A percentile compares a stretch with the other conserved stretches of the same genome.
Conservation (phyloP, 2,113 vertebrate genomes). For the Heteronetta atricapilla region DNA sequence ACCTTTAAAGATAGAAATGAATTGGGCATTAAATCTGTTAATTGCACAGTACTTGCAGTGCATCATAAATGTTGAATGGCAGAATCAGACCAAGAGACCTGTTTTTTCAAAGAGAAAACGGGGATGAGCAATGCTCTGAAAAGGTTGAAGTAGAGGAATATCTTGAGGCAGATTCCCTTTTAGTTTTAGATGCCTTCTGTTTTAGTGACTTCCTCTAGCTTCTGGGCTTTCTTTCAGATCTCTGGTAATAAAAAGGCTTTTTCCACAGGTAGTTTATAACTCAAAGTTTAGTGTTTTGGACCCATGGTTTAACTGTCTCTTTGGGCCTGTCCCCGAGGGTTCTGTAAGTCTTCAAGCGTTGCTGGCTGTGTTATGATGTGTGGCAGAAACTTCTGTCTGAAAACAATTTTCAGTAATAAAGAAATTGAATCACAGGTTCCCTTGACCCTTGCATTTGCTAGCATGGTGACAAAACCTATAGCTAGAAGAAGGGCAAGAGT, state of each 20-base stretch:
- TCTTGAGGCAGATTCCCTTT: background rate
- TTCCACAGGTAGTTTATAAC: background rate
- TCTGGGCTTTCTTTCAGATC: background rate
- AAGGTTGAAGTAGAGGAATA: background rate
- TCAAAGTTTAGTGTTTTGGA: background rate
- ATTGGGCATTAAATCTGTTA: conserved; percentile 46
- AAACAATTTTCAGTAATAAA: background rate
- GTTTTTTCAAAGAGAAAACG: background rate
- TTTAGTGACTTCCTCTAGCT: background rate
- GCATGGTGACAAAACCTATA: background rate
- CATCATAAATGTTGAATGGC: conserved; percentile 11
- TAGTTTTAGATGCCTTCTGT: background rate
- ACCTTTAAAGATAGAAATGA: conserved; percentile 24
- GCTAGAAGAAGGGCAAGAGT: background rate
- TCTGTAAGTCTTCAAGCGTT: background rate
- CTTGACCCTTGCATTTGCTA: background rate
- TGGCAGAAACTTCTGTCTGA: background rate
- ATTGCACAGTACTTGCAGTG: conserved; percentile 42
- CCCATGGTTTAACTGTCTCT: background rate
- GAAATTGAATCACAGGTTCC: background rate
- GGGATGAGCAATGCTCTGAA: background rate
- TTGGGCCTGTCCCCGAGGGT: background rate
- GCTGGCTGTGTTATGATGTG: background rate
- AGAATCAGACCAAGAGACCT: background rate
- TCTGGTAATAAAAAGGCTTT: background rate